Percentiles rank a stretch among this genome's conserved stretches.
Conservation (phyloP, 2,797 vertebrate genomes). For the Smutsia temminckii region DNA sequence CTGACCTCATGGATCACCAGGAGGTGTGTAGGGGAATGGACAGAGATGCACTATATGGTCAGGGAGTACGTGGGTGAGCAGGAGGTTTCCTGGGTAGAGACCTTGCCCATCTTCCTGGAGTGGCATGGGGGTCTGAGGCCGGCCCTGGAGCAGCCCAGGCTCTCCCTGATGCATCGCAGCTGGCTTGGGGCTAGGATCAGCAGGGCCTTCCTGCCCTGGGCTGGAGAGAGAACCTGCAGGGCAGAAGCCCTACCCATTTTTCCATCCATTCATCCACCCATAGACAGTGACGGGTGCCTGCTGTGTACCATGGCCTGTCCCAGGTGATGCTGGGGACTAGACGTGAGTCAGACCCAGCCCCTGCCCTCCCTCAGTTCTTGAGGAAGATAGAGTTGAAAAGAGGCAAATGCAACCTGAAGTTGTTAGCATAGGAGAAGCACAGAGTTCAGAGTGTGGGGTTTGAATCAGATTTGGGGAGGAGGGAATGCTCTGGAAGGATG, state of each 20-base stretch:
- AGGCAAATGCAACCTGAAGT: background rate
- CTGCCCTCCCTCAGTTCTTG: background rate
- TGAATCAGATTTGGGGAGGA: background rate
- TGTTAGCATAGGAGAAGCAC: background rate
- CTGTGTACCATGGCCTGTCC: background rate
- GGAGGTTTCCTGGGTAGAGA: background rate
- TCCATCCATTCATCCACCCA: background rate
- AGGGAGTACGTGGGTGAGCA: background rate
- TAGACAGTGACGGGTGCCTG: background rate
- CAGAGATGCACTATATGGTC: background rate
- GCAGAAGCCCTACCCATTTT: background rate
- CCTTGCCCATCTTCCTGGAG: background rate
- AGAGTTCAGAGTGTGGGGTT: background rate
- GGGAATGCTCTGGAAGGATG: constrained; percentile 19
- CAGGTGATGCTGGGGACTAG: background rate
- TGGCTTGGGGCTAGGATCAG: background rate
- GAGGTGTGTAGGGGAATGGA: background rate
- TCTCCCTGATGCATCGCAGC: background rate
- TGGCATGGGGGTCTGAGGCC: background rate
- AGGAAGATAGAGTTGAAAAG: background rate
- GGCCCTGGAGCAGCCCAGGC: background rate
- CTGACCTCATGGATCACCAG: background rate
- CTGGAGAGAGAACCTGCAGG: background rate
- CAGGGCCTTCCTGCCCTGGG: background rate
- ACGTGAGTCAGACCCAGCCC: background rate